A percentile compares a stretch with the other conserved stretches of the same genome.
phyloP scores from a whole-genome alignment of 2,113 vertebrate genomes.

The Clarias gariepinus region DNA sequence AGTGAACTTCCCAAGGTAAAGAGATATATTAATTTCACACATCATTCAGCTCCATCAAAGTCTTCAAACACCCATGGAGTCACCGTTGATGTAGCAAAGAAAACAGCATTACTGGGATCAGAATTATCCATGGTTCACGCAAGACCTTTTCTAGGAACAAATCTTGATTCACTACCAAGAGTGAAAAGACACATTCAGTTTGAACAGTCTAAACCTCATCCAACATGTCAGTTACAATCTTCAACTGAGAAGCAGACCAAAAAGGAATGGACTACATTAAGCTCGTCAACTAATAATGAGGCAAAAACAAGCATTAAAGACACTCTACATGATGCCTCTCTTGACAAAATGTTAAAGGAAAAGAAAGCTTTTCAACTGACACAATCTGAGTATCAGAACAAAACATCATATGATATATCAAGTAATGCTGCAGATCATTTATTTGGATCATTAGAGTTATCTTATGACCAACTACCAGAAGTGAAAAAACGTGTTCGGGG shows the following conservation, averaged over 20 bases:
- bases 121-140: background rate
- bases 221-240: background rate
- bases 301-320: background rate
- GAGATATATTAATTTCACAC: constrained; percentile 39
- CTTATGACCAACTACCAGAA: background rate
- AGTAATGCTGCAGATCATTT: background rate
- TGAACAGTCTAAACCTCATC: constrained; percentile 12
- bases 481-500: background rate
- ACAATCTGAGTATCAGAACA: too few relatives aligned
- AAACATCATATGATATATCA: background rate
- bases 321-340: too few relatives aligned
- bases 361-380: too few relatives aligned
- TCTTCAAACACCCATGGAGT: background rate
- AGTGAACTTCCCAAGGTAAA: constrained; percentile 28
- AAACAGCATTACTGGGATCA: background rate
- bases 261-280: background rate
- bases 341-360: too few relatives aligned
- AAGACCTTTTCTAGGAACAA: background rate
- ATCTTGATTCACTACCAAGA: constrained; percentile 24
- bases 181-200: constrained; percentile 38
- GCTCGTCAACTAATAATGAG: background rate
- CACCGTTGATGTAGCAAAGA: background rate
- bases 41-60: background rate
- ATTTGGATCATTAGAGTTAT: background rate
- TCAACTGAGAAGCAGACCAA: background rate